These are phyloP conservation scores for Mactra quadrangularis DNA, from an alignment of 1,140 invertebrate species.

Conservation along the genomic window DNA sequence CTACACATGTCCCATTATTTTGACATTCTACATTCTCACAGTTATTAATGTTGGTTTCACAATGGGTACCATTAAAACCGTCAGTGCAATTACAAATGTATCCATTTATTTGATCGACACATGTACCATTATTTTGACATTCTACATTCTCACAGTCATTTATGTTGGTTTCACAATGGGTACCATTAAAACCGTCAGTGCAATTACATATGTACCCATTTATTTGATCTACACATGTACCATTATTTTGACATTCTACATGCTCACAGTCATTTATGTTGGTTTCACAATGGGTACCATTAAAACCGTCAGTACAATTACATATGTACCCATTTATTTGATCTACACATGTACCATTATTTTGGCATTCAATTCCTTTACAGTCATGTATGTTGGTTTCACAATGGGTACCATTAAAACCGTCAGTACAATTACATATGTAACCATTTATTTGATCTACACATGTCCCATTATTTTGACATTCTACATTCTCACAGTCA, in stretches of 20 bases:
- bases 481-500: neutral
- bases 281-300: too few species aligned
- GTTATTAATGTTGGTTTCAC: slow-evolving; percentile 25
- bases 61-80: slow-evolving; percentile 50
- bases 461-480: slow-evolving; percentile 42
- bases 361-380: neutral
- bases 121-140: slow-evolving; percentile 22
- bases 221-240: too few species aligned
- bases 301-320: too few species aligned
- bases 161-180: neutral
- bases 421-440: slow-evolving; percentile 48
- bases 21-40: neutral
- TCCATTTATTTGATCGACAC: slow-evolving; percentile 5
- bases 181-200: too few species aligned
- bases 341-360: neutral
- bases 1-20: neutral
- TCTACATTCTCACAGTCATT: slow-evolving; percentile 15
- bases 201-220: too few species aligned
- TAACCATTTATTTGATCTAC: slow-evolving; percentile 32
- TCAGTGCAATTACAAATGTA: slow-evolving; percentile 75
- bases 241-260: too few species aligned
- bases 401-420: slow-evolving; percentile 52
- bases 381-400: neutral
- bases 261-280: too few species aligned
- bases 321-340: too few species aligned